Evolutionary conservation across 2,888 invertebrate species (phyloP), one percentile per base, ranked within the genome.

Genomic region (Scotopteryx bipunctaria): DNA sequence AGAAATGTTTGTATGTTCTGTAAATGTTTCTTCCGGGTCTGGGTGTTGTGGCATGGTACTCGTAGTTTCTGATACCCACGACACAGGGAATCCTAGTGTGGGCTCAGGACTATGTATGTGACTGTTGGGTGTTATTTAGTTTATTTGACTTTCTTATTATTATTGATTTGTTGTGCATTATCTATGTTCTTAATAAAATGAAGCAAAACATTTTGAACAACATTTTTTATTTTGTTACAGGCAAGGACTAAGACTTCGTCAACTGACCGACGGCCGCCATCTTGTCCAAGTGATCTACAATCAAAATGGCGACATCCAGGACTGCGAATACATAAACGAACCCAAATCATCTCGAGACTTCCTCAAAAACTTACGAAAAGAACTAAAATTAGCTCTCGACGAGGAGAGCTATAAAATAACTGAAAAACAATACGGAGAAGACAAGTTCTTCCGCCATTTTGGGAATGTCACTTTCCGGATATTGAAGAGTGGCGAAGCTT

Each of bases 251-350:
- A 91, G 91, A 61, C 90, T 94, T 15, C 92, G 94, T 13, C 94
- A 95, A 76, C 81, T 94, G 61, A 92, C 93, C n/a, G 93, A 94
- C 71, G 94, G 94, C 48, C 86, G 88, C 64, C 93, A 93, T 79
- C 91, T 94, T 76, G 91, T 94, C 36, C 94, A 94, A 81, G 79
- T 94, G 23, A 94, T 94, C 62, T 94, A 94, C 86, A 86, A 92
- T 43, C 90, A 91, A 66, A 87, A 91, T 66, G 91, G 92, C 64
- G 84, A 78, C 49, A 82, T 94, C 3, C 90, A 92, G 71, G 94
- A 94, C 81, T 95, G 95, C 78, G 94, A 94, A 75, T 93, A 92
- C 72, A 83, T 94, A 45, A 86, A 91, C 2, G 91, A 93, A 63
- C 78, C 79, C 19, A 87, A 83, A 74, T 82, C 91, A 29, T 91